Conservation (phyloP, 1,140 invertebrate genomes). For the Mercenaria mercenaria region DNA sequence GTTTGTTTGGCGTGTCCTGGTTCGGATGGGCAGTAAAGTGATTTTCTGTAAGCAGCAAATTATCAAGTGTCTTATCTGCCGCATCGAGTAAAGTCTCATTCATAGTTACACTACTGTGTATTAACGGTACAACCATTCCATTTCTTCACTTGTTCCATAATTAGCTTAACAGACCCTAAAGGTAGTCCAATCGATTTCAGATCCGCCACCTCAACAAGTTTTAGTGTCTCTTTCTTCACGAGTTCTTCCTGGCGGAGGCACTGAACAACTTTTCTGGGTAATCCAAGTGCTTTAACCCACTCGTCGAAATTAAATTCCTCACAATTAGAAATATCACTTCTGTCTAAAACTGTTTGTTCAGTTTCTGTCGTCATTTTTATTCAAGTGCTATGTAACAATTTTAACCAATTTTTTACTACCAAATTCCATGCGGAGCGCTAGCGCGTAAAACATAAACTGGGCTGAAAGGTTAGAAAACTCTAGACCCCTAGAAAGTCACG, state of each 20-base stretch:
- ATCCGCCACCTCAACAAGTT: not conserved
- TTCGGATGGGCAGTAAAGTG: too few relatives aligned
- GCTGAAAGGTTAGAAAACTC: too few relatives aligned
- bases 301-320: conserved; percentile 12
- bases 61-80: not conserved
- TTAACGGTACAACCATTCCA: not conserved
- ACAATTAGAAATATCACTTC: too few relatives aligned
- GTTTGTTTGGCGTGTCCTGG: not conserved
- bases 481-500: too few relatives aligned
- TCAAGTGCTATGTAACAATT: too few relatives aligned
- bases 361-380: too few relatives aligned
- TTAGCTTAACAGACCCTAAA: not conserved
- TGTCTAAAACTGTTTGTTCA: too few relatives aligned
- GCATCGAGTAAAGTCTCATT: not conserved
- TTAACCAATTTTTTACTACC: too few relatives aligned
- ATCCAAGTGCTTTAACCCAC: not conserved
- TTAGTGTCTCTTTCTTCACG: not conserved
- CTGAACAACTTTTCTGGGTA: not conserved
- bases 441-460: too few relatives aligned
- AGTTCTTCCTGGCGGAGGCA: not conserved
- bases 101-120: not conserved
- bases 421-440: too few relatives aligned
- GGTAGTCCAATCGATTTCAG: not conserved
- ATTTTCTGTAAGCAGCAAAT: not conserved
- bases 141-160: not conserved